Percentiles rank a stretch among this genome's conserved stretches.
These are phyloP conservation scores for Tetragnatha versicolor DNA, from an alignment of 1,140 invertebrate genomes.

Conservation along the genomic window DNA sequence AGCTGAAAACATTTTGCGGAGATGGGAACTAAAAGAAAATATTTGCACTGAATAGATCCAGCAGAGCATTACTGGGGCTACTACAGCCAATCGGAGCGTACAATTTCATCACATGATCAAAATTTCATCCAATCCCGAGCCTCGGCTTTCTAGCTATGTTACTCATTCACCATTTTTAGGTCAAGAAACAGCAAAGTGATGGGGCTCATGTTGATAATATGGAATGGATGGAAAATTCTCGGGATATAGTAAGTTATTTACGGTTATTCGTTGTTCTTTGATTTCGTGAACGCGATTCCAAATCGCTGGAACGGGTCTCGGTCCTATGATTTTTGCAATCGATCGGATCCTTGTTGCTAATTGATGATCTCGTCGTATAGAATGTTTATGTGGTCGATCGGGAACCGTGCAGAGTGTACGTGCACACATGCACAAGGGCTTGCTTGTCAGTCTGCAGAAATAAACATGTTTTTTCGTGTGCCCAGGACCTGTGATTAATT, in stretches of 20 bases:
- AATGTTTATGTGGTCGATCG: slow-evolving; percentile 42
- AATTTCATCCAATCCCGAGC: slow-evolving; percentile 25
- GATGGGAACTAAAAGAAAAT: slow-evolving; percentile 13
- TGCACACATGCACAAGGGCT: slow-evolving; percentile 33
- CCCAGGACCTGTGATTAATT: background rate
- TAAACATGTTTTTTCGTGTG: slow-evolving; percentile 45
- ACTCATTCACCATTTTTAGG: slow-evolving; percentile 56
- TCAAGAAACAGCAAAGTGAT: slow-evolving; percentile 50
- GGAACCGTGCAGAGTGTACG: slow-evolving; percentile 42
- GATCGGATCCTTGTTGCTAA: background rate
- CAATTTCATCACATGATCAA: slow-evolving; percentile 47
- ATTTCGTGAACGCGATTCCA: background rate
- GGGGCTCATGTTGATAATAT: slow-evolving; percentile 38
- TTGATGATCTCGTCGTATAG: no score
- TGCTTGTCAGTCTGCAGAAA: slow-evolving; percentile 48
- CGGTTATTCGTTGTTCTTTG: background rate
- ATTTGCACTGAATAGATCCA: slow-evolving; percentile 50
- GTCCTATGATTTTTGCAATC: background rate
- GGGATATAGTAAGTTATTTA: slow-evolving; percentile 33
- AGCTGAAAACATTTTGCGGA: background rate
- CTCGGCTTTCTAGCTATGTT: slow-evolving; percentile 44
- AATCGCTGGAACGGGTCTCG: background rate
- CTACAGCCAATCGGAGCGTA: slow-evolving; percentile 48
- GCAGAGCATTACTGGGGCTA: slow-evolving; percentile 45
- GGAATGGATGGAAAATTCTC: slow-evolving; percentile 12